Evolutionary conservation across 2,888 invertebrate genomes (phyloP).

Genomic region (Gymnosoma rotundatum): DNA sequence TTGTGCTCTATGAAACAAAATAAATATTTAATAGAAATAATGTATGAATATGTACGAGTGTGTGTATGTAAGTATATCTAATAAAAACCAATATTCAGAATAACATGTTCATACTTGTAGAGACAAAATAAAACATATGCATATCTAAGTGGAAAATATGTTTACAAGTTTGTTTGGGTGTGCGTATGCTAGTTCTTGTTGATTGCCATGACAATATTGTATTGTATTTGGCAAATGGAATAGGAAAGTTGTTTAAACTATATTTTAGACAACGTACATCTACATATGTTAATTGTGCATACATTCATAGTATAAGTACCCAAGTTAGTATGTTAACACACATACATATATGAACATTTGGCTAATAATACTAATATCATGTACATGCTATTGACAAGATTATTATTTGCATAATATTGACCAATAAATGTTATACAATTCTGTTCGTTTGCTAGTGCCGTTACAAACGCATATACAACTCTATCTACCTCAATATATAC

Average conservation of each 20-base stretch:
- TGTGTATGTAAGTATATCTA: background rate
- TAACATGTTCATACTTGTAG: background rate
- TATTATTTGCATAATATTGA: conserved; percentile 69
- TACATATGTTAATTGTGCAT: background rate
- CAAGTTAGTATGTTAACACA: background rate
- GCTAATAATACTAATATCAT: conserved; percentile 54
- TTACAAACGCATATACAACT: too few relatives aligned
- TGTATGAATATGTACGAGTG: background rate
- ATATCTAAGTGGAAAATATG: background rate
- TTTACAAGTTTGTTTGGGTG: background rate
- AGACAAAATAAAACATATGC: background rate
- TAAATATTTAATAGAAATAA: conserved; percentile 62
- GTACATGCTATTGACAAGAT: conserved; percentile 67
- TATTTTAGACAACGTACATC: background rate
- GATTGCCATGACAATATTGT: conserved; percentile 63
- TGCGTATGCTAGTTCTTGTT: conserved; percentile 20
- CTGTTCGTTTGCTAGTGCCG: too few relatives aligned
- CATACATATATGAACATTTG: conserved; percentile 15
- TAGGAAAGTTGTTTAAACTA: conserved; percentile 42
- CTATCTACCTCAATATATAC: too few relatives aligned
- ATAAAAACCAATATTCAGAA: conserved; percentile 14
- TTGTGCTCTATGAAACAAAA: conserved; percentile 57
- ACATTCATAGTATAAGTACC: conserved; percentile 17
- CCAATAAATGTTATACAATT: conserved; percentile 45
- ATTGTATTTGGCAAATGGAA: conserved; percentile 38